Conservation (phyloP, 2,888 invertebrate genomes). For the Eulithis prunata region DNA sequence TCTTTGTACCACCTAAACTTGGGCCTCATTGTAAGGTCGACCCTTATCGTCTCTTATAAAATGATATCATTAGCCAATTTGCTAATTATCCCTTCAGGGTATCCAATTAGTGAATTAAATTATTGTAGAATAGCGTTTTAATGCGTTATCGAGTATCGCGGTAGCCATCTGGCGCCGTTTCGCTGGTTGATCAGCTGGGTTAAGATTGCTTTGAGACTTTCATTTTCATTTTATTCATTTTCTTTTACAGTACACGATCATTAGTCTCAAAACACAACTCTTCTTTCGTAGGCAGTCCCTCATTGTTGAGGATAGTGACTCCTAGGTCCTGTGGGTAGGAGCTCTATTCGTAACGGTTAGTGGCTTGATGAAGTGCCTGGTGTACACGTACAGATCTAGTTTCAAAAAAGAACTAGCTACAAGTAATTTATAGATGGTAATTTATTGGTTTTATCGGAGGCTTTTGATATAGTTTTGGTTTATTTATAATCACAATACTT, state of each 20-base stretch:
- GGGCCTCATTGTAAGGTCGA: constrained; percentile 25
- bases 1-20: constrained; percentile 10
- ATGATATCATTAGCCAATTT: constrained; percentile 67
- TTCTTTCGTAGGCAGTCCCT: too few species aligned
- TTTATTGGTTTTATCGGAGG: too few species aligned
- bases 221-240: constrained; percentile 43
- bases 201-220: constrained; percentile 48
- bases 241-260: constrained; percentile 39
- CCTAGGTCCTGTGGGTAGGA: too few species aligned
- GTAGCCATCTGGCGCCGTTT: constrained; percentile 66
- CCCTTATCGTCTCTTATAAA: constrained; percentile 40
- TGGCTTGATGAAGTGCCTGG: too few species aligned
- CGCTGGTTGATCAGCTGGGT: constrained; percentile 65
- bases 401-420: too few species aligned
- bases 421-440: too few species aligned
- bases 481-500: too few species aligned
- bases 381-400: too few species aligned
- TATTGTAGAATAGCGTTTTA: constrained; percentile 71
- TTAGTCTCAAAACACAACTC: not conserved
- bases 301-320: too few species aligned
- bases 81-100: constrained; percentile 65
- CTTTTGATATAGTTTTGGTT: too few species aligned
- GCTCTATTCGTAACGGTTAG: too few species aligned
- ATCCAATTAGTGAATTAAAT: constrained; percentile 76
- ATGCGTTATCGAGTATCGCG: constrained; percentile 53